Base-by-base conservation (phyloP, 2,113 vertebrate species). In the Aplodontia rufa region DNA sequence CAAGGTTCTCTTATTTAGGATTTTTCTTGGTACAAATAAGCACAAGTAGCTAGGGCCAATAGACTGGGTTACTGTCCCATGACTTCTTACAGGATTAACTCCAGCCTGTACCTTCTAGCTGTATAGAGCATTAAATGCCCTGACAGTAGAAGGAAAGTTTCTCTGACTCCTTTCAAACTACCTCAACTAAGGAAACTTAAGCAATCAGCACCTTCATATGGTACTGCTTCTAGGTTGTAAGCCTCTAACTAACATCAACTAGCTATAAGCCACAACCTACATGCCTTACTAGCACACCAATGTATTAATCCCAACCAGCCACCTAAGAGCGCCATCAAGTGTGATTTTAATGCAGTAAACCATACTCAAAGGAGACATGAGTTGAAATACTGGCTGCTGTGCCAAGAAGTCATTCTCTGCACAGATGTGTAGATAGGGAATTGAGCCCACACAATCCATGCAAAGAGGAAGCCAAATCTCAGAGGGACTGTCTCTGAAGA, bases 21-120 rank as follows among this genome's bases (percentile, higher is more conserved):
- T 97, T 98, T 93, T 98, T 98, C 98, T 98, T 96, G 97, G 97
- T 97, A 97, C 97, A 96, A 69, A 96, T 83, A 97, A 90, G 96
- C 94, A 97, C 92, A 96, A 95, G 93, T 22, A 91, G 95, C 96
- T 87, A 82, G 97, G 76, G 96, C 97, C 91, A 95, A 94, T 72
- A 81, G 96, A 86, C 96, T 82, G 64, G 97, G 96, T 95, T 98
- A 96, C 94, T 95, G 92, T 96, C 95, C 95, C 96, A 91, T 49
- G 92, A 96, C 96, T 95, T 97, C 94, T 95, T 97, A 97, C 60
- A 97, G 96, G 97, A 97, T 30, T 58, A 62, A 96, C 68, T 68
- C 92, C 9, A 87, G 93, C n/a, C 79, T 96, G 90, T 95, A 95
- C 49, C 93, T 96, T 96, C 95, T 92, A 96, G 40, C 30, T 91